Conservation (phyloP, 1,140 invertebrate species). For the Meloidogyne floridensis region DNA sequence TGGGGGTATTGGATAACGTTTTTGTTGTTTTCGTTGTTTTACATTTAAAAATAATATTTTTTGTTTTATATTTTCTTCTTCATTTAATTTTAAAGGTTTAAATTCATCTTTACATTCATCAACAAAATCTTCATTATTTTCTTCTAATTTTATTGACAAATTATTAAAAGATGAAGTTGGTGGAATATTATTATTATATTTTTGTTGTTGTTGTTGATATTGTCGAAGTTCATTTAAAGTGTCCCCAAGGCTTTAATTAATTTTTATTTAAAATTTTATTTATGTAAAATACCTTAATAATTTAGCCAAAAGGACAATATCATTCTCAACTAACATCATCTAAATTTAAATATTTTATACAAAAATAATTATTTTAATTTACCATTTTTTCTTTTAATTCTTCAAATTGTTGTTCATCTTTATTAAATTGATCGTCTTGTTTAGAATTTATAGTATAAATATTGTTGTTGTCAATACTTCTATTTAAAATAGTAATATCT, state of each 20-base stretch:
- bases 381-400: constrained; percentile 47
- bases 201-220: constrained; percentile 25
- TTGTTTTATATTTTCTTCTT: neutral
- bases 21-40: constrained; percentile 12
- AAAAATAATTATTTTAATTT: neutral
- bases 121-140: constrained; percentile 8
- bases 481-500: neutral
- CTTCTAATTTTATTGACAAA: neutral
- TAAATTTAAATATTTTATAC: constrained; percentile 23
- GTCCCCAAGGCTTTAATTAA: constrained; percentile 34
- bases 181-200: constrained; percentile 18
- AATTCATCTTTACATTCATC: neutral
- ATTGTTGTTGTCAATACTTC: neutral
- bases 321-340: constrained; percentile 57
- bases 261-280: neutral
- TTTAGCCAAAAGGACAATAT: constrained; percentile 48
- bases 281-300: constrained; percentile 28
- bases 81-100: neutral
- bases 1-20: neutral
- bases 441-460: neutral
- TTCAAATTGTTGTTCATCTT: constrained; percentile 31
- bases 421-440: neutral
- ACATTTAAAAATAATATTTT: neutral
- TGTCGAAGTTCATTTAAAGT: constrained; percentile 39
- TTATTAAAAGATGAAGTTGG: neutral